Evolutionary conservation across 2,888 invertebrate species (phyloP).

Genomic region (Tricholauxania praeusta): DNA sequence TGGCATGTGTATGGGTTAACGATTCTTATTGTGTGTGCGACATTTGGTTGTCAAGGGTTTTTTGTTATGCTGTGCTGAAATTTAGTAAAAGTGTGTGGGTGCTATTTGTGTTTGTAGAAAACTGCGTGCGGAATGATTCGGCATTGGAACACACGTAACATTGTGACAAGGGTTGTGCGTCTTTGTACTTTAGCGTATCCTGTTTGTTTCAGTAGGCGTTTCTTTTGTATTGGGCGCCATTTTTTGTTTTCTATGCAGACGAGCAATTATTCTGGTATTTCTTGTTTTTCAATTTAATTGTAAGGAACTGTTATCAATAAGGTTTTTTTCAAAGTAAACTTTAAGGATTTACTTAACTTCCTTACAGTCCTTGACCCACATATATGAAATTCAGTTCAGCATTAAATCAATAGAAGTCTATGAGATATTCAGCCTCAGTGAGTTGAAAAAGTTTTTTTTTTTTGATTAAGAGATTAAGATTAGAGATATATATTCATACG

Average conservation of each 20-base stretch:
- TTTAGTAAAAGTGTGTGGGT: constrained; percentile 27
- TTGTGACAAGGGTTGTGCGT: constrained; percentile 52
- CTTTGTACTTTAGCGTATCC: constrained; percentile 32
- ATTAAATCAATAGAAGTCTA: too few species aligned
- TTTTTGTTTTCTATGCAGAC: constrained; percentile 45
- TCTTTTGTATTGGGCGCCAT: constrained; percentile 54
- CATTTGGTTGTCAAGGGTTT: constrained; percentile 1
- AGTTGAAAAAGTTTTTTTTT: too few species aligned
- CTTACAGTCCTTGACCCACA: too few species aligned
- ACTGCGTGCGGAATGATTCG: constrained; percentile 29
- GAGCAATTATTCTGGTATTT: not conserved
- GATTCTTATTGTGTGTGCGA: not conserved
- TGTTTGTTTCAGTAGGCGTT: constrained; percentile 48
- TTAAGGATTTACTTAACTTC: too few species aligned
- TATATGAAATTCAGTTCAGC: too few species aligned
- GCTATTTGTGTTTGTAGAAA: constrained; percentile 9
- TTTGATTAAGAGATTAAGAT: too few species aligned
- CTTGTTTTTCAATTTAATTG: not conserved
- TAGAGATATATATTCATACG: too few species aligned
- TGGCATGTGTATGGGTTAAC: constrained; percentile 15
- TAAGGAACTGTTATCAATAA: too few species aligned
- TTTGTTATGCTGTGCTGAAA: too few species aligned
- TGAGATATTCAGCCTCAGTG: too few species aligned
- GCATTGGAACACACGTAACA: constrained; percentile 40
- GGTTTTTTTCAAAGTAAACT: too few species aligned